A percentile compares a stretch with the other conserved stretches of the same genome.
Conservation (phyloP, 2,797 vertebrate genomes). For the Leptatherina wallacei region DNA sequence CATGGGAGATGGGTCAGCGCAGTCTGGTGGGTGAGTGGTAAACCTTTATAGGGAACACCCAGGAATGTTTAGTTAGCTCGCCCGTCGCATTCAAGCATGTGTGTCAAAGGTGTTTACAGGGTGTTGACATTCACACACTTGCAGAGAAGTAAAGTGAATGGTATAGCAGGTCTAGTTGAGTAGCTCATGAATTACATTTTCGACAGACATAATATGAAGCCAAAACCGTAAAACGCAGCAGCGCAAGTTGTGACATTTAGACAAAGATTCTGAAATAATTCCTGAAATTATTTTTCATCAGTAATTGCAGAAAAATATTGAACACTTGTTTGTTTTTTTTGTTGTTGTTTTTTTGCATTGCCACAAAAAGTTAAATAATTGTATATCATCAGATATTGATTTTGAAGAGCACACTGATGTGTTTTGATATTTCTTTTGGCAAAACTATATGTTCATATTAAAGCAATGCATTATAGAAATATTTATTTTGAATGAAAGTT, state of each 20-base stretch:
- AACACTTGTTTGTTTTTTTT: not conserved
- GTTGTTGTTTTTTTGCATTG: not conserved
- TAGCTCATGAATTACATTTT: conserved; percentile 17
- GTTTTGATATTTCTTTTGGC: not conserved
- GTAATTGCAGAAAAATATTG: not conserved
- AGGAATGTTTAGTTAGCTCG: conserved; percentile 82
- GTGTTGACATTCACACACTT: conserved; percentile 80
- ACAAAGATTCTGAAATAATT: not conserved
- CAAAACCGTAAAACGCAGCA: not conserved
- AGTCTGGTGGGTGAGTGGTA: conserved; percentile 62
- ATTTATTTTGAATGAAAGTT: not conserved
- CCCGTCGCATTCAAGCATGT: conserved; percentile 78
- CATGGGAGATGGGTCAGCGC: conserved; percentile 67
- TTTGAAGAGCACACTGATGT: not conserved
- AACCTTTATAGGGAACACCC: conserved; percentile 79
- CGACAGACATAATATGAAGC: not conserved
- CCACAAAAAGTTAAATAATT: not conserved
- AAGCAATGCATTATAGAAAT: not conserved
- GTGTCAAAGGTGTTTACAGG: conserved; percentile 84
- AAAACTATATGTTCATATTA: not conserved
- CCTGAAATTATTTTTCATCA: not conserved
- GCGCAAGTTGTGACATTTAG: conserved; percentile 3
- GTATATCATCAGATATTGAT: not conserved
- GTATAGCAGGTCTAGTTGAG: conserved; percentile 34
- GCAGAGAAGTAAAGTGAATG: conserved; percentile 61